These are phyloP conservation scores for Leucophenga varia DNA, from an alignment of 1,140 invertebrate genomes.

Conservation along the genomic window DNA sequence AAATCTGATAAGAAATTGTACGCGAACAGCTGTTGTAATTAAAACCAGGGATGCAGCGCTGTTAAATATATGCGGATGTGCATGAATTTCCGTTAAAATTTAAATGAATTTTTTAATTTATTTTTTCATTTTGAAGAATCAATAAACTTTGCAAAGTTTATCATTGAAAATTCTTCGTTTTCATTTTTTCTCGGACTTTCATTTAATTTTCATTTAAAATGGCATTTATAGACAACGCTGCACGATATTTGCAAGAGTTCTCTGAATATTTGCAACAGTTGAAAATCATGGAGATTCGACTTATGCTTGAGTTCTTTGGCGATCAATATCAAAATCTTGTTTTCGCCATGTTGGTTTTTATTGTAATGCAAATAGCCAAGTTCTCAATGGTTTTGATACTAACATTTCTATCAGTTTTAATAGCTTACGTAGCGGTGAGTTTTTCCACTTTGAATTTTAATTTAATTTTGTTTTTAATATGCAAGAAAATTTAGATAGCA, in stretches of 20 bases:
- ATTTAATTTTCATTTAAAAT: not conserved
- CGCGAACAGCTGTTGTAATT: not conserved
- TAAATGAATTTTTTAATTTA: too few relatives aligned
- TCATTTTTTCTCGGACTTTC: too few relatives aligned
- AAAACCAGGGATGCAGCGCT: not conserved
- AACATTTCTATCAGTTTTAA: too few relatives aligned
- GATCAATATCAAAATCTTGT: conserved; percentile 25
- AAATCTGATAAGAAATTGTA: conserved; percentile 4
- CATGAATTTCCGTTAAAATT: too few relatives aligned
- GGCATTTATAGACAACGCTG: not conserved
- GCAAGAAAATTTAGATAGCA: too few relatives aligned
- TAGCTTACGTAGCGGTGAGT: too few relatives aligned
- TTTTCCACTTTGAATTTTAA: too few relatives aligned
- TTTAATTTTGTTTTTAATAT: too few relatives aligned
- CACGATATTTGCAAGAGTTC: not conserved
- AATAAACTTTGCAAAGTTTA: too few relatives aligned
- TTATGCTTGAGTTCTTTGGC: conserved; percentile 26
- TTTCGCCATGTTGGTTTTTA: conserved; percentile 21
- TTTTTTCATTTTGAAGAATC: too few relatives aligned
- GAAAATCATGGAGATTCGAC: conserved; percentile 24
- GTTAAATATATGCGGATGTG: too few relatives aligned
- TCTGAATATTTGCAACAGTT: conserved; percentile 16
- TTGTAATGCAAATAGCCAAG: conserved; percentile 36
- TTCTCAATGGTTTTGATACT: conserved; percentile 26
- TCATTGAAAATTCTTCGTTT: too few relatives aligned